Evolutionary conservation across 2,888 invertebrate genomes (phyloP).

Genomic region (Tenthredo distinguenda): DNA sequence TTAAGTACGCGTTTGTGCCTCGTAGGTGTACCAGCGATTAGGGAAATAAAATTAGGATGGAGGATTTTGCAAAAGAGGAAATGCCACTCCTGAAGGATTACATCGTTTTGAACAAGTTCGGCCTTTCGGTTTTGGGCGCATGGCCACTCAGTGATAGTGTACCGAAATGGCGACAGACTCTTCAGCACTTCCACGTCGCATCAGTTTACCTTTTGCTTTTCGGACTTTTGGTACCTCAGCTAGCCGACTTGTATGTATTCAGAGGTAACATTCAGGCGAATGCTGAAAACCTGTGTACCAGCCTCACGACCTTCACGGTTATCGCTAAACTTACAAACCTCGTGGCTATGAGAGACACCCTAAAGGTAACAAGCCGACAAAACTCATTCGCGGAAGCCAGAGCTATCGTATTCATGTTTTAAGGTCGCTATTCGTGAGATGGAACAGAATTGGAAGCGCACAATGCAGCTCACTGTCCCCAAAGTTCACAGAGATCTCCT

Average conservation of each 20-base stretch:
- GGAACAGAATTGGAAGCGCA: slow-evolving; percentile 54
- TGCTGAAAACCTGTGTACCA: slow-evolving; percentile 50
- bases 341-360: neutral
- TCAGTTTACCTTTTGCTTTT: slow-evolving; percentile 26
- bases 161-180: slow-evolving; percentile 25
- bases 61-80: neutral
- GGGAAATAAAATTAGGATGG: neutral
- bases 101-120: slow-evolving; percentile 38
- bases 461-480: slow-evolving; percentile 46
- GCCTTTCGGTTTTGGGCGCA: slow-evolving; percentile 23
- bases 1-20: neutral
- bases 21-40: neutral
- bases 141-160: slow-evolving; percentile 30
- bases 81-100: slow-evolving; percentile 27
- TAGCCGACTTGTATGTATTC: slow-evolving; percentile 41
- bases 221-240: slow-evolving; percentile 24
- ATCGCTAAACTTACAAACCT: slow-evolving; percentile 45
- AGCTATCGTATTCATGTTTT: neutral
- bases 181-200: slow-evolving; percentile 10
- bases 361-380: slow-evolving; percentile 31
- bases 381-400: neutral
- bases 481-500: slow-evolving; percentile 52
- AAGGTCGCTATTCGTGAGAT: slow-evolving; percentile 38
- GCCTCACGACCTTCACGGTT: slow-evolving; percentile 41
- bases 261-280: slow-evolving; percentile 42